These are phyloP conservation scores for Melanotaenia boesemani DNA, from an alignment of 2,797 vertebrate genomes.

Conservation along the genomic window DNA sequence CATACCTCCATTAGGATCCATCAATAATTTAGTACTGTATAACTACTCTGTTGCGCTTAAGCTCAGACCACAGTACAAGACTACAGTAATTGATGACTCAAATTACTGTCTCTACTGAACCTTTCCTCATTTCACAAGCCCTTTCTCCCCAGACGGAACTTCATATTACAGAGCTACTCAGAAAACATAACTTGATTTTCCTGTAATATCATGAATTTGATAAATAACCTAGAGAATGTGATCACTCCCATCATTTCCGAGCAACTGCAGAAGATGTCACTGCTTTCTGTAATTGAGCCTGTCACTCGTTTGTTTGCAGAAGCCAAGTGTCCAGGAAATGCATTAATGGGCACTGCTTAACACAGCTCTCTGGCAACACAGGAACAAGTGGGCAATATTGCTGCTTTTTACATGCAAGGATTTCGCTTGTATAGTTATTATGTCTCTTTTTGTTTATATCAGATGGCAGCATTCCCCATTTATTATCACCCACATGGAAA, in stretches of 20 bases:
- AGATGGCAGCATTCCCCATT: background rate
- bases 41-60: constrained; percentile 5
- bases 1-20: constrained; percentile 18
- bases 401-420: background rate
- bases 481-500: background rate
- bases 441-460: background rate
- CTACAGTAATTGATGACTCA: background rate
- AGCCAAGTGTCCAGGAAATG: constrained; percentile 43
- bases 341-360: constrained; percentile 48
- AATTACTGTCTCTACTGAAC: background rate
- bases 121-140: constrained; percentile 5
- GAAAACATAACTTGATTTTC: constrained; percentile 1
- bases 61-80: constrained; percentile 2
- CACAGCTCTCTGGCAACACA: constrained; percentile 28
- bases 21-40: constrained; percentile 26
- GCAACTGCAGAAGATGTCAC: constrained; percentile 39
- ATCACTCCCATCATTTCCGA: constrained; percentile 40
- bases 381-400: background rate
- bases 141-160: background rate
- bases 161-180: background rate
- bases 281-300: constrained; percentile 39
- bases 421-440: background rate
- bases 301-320: constrained; percentile 43
- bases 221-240: constrained; percentile 14
- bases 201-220: constrained; percentile 28